These are phyloP conservation scores for Lochmaea capreae DNA, from an alignment of 2,888 invertebrate species.

Conservation along the genomic window DNA sequence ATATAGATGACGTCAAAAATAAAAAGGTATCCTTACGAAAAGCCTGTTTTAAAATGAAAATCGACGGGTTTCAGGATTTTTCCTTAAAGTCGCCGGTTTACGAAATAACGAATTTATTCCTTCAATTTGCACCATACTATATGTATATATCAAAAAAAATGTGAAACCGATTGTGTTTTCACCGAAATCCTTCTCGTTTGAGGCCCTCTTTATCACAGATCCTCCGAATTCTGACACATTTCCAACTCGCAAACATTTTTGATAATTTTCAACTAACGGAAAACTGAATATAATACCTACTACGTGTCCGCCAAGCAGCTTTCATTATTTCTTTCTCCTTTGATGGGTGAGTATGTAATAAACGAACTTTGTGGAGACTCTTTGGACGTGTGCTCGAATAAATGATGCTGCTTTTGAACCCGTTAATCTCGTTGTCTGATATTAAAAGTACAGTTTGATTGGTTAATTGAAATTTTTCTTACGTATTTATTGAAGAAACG, in stretches of 20 bases:
- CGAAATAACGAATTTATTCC: no score
- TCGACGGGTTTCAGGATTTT: no score
- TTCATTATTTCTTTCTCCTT: background rate
- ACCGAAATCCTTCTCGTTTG: background rate
- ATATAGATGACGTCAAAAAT: no score
- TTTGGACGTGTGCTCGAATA: background rate
- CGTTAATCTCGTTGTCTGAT: background rate
- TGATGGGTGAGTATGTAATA: slow-evolving; percentile 1
- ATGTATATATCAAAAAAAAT: no score
- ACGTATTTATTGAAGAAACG: background rate
- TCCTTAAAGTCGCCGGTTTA: no score
- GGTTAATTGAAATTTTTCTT: background rate
- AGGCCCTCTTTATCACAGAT: background rate
- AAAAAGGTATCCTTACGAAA: no score
- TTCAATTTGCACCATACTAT: no score
- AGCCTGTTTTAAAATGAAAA: no score
- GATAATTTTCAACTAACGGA: background rate
- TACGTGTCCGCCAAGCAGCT: background rate
- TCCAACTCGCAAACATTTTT: background rate
- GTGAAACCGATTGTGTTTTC: background rate
- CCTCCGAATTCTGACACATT: background rate
- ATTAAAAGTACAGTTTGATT: background rate
- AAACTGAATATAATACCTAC: background rate
- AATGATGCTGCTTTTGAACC: background rate
- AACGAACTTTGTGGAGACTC: background rate